These are phyloP conservation scores for Condylura cristata DNA, from an alignment of 2,113 vertebrate species.

Conservation along the genomic window DNA sequence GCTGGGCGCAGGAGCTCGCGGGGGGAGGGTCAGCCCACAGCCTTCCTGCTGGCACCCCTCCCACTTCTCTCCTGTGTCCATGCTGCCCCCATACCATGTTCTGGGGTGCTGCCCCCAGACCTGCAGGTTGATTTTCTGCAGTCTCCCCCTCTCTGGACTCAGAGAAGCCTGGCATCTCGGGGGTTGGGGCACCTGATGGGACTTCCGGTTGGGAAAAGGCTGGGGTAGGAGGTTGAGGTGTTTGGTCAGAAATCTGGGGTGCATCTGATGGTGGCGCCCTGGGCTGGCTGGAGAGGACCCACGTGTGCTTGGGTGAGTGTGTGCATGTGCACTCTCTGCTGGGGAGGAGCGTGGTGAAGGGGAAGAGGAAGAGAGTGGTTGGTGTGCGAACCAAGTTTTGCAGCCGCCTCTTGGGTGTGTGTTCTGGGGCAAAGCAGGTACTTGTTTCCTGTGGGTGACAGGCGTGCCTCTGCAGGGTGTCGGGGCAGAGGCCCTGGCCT, in stretches of 20 bases:
- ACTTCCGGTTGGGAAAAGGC: background rate
- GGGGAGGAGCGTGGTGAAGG: background rate
- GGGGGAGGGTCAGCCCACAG: background rate
- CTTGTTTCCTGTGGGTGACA: background rate
- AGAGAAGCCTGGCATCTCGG: background rate
- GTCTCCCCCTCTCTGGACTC: background rate
- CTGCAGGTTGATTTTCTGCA: background rate
- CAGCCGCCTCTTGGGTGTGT: background rate
- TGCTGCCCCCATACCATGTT: background rate
- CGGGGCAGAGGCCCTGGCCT: background rate
- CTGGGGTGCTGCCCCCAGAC: background rate
- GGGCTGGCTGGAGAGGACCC: background rate
- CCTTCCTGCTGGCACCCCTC: background rate
- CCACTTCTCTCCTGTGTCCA: background rate
- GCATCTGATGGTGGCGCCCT: background rate
- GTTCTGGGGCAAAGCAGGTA: background rate
- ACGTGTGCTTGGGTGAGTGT: too few relatives aligned
- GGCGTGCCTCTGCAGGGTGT: background rate
- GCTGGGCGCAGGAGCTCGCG: background rate
- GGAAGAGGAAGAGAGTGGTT: background rate
- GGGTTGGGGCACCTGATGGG: background rate
- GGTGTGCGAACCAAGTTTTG: background rate
- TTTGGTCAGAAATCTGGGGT: background rate
- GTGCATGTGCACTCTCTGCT: too few relatives aligned
- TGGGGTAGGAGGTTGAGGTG: fast-evolving